These are phyloP conservation scores for Lagorchestes hirsutus DNA, from an alignment of 2,797 vertebrate species.

Conservation along the genomic window DNA sequence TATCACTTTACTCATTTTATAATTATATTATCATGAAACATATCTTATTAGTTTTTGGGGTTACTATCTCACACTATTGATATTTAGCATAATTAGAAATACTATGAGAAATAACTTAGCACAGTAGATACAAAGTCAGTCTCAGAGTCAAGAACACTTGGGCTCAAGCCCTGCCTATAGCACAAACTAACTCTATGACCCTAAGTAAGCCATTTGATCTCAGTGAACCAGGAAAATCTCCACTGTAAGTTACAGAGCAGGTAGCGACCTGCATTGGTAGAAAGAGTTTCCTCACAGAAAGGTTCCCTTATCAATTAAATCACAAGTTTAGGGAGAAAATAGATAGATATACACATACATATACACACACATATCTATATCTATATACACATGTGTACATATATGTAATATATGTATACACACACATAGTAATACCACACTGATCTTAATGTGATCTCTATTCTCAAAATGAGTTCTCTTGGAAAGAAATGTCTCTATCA, in stretches of 20 bases:
- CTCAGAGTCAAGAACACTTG: background rate
- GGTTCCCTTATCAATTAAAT: background rate
- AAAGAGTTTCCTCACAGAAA: background rate
- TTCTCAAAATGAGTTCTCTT: background rate
- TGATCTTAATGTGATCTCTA: background rate
- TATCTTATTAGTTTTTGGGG: background rate
- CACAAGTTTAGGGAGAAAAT: background rate
- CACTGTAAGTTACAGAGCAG: background rate
- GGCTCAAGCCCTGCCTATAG: background rate
- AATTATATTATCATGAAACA: background rate
- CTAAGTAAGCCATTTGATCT: background rate
- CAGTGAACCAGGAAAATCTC: too few relatives aligned
- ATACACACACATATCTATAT: background rate
- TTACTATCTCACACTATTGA: background rate
- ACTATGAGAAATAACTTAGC: background rate
- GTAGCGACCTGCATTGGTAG: background rate
- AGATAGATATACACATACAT: background rate
- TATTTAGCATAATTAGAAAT: background rate
- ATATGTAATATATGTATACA: too few relatives aligned
- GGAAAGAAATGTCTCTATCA: background rate
- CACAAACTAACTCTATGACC: background rate
- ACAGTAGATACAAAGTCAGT: background rate
- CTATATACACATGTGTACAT: too few relatives aligned
- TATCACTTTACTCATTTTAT: background rate
- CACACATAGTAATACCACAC: background rate